Base-by-base conservation (phyloP, 23 tunicate species). In the Oikopleura dioica region DNA sequence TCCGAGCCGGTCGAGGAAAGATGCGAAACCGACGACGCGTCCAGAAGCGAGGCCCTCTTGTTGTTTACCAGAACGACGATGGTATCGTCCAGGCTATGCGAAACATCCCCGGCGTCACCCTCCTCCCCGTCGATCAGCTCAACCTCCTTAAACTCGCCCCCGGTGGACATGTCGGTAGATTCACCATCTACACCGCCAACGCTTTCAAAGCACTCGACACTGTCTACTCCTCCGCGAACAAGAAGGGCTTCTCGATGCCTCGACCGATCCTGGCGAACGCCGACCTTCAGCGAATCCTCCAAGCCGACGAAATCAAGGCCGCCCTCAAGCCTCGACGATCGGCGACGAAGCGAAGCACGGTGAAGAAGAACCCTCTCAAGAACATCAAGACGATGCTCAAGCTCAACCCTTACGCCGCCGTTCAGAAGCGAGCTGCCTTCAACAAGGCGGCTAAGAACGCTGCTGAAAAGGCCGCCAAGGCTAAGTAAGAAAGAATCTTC, bases 91-190 rank as follows among this genome's bases (percentile, higher is more conserved):
- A 50, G 44, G 97, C 97, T 21, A 85, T 91, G 84, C 68, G 97
- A 72, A 91, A 91, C 77, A 91, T 91, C 38, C 97, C 97, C 51
- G 97, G 97, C 31, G 78, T 85, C 63, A 91, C 97, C 1, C 59
- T 91, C 51, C 83, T 91, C 77, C 78, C 82, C 68, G 97, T 82
- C 36, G 87, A 82, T 63, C 76, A 81, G 21, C 76, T 91, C 0
- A 84, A 91, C 63, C 37, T 91, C 38, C 78, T 91, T 32, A 91
- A 91, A 76, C 76, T 91, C 35, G 92, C 94, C 34, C 97, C 97
- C 36, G 97, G 97, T 67, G 97, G 97, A n/a, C 97, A 91, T 69
- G 92, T 91, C 36, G 97, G 97, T 5, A 76, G 97, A 37, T 82
- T 91, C 77, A 59, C 85, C n/a, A 91, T 91, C 78, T 91, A 92